Evolutionary conservation across 2,113 vertebrate species (phyloP), one percentile per base, ranked within the genome.

Genomic region (Pica pica): DNA sequence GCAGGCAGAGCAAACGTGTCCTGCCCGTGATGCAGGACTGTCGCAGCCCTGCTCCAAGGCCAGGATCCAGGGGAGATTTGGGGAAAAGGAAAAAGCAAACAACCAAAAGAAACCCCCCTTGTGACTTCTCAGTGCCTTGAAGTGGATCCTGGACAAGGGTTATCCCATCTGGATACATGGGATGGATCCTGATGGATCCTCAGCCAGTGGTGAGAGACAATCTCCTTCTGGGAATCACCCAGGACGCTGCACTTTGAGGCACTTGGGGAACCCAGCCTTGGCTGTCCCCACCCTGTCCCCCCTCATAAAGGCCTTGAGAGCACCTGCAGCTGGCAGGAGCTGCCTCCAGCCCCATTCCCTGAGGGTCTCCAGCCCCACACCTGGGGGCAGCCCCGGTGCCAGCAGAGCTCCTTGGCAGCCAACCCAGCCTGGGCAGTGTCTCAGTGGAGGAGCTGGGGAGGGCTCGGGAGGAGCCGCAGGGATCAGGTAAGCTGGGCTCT

Each of bases 191-290:
- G 17, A 16, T 13, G 76, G 1, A 12, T 60, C n/a, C 30, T 64
- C 49, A 61, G 50, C 59, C 50, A 26, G 53, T 0, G 0, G 33
- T 28, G 44, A 87, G 68, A 47, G 7, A 15, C n/a, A 53, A 49
- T 11, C 8, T 35, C 26, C 64, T 33, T 30, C 44, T 22, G 41
- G 52, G 52, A 33, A 21, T 13, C 39, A 28, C 46, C 7, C 35
- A 44, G 49, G 68, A 2, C 0, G 0, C 41, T 22, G 42, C 47
- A 67, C 28, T 37, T 24, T 0, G n/a, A 41, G 39, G 14, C 20
- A 7, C 16, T 23, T 60, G 18, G 35, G 44, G 46, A 44, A 28
- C 24, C 42, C 13, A 42, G 30, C 30, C 64, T 61, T 59, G 61
- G 21, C 42, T 60, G 35, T 46, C 27, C 9, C 31, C 28, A 12